Evolutionary conservation across 2,888 invertebrate species (phyloP).

Genomic region (Lagria hirta): DNA sequence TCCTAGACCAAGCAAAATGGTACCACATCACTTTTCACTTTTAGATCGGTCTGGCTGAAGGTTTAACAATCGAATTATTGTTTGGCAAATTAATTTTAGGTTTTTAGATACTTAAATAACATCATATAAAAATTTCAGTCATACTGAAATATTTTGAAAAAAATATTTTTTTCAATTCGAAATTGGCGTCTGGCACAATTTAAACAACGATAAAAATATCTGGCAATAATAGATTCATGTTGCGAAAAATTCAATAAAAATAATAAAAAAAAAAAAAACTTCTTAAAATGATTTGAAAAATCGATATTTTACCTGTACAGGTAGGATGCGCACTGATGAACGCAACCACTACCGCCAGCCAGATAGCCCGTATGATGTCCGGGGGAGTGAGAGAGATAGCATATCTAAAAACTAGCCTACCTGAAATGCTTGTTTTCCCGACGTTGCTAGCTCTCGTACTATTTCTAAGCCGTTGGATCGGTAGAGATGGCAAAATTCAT

Average conservation of each 20-base stretch:
- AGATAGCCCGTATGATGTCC: conserved; percentile 9
- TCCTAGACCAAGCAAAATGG: too few species aligned
- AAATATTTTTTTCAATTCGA: background rate
- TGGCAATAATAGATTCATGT: background rate
- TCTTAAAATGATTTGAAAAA: background rate
- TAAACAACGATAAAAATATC: conserved; percentile 1
- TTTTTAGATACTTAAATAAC: background rate
- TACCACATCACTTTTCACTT: conserved; percentile 3
- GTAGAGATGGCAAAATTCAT: background rate
- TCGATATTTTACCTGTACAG: conserved; percentile 6
- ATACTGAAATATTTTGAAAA: background rate
- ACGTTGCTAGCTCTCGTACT: conserved; percentile 13
- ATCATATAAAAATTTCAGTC: conserved; percentile 2
- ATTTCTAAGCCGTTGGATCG: background rate
- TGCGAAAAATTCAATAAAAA: background rate
- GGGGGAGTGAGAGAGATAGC: conserved; percentile 11
- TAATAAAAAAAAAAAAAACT: background rate
- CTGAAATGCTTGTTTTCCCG: conserved; percentile 13
- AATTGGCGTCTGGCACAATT: background rate
- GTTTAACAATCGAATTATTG: conserved; percentile 14
- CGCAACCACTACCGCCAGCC: conserved; percentile 21
- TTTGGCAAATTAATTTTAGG: conserved; percentile 20
- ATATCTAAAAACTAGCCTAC: conserved; percentile 18
- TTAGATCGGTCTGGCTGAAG: conserved; percentile 2
- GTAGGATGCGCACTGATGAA: conserved; percentile 7